Evolutionary conservation across 2,113 vertebrate genomes (phyloP).

Genomic region (Ammospiza caudacuta): DNA sequence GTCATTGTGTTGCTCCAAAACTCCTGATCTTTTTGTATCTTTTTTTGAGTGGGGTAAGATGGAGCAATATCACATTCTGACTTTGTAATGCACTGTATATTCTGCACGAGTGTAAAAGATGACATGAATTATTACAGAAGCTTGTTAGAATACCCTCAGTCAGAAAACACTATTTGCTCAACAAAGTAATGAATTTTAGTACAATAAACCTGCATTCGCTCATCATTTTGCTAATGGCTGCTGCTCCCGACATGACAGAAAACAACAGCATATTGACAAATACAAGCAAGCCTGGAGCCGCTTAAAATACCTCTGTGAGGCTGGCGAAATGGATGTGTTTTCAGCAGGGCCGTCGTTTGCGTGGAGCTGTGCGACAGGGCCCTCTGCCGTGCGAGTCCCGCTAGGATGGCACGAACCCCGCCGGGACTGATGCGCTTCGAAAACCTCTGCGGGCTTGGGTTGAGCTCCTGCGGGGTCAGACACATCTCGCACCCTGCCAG

Average conservation of each 20-base stretch:
- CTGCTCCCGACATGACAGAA: background rate
- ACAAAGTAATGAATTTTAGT: background rate
- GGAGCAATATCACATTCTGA: background rate
- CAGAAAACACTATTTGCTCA: background rate
- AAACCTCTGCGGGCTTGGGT: background rate
- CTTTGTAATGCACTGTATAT: background rate
- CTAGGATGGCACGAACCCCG: background rate
- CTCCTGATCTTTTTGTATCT: background rate
- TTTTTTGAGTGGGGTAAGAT: background rate
- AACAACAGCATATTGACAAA: background rate
- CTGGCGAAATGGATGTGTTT: background rate
- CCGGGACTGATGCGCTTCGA: background rate
- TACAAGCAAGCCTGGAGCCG: background rate
- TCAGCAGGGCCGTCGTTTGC: background rate
- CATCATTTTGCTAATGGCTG: background rate
- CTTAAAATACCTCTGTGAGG: background rate
- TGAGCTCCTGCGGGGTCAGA: too few relatives aligned
- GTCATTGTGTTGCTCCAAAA: background rate
- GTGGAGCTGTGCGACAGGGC: slow-evolving; percentile 54
- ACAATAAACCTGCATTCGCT: background rate
- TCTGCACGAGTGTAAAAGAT: background rate
- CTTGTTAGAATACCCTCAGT: background rate
- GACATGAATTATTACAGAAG: background rate
- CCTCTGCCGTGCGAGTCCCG: slow-evolving; percentile 53
- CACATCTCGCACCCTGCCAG: background rate